These are phyloP conservation scores for Linhomoeus sp. DNA, from an alignment of 2,888 invertebrate genomes.

Conservation along the genomic window DNA sequence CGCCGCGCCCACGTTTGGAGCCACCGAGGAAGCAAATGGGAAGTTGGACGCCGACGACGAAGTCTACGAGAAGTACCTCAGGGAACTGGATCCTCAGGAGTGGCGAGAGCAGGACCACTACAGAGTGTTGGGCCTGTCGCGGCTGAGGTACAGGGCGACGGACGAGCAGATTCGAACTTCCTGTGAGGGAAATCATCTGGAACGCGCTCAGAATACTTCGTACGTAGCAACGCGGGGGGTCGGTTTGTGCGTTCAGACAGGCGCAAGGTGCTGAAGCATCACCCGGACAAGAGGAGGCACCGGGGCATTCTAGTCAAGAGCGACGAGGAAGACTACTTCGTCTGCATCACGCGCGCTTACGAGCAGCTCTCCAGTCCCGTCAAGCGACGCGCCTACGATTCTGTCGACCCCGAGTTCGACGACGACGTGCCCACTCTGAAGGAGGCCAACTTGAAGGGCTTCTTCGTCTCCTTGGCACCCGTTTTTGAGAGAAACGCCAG, in stretches of 20 bases:
- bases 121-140: slow-evolving; percentile 70
- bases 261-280: slow-evolving; percentile 72
- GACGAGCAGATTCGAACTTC: slow-evolving; percentile 83
- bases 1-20: neutral
- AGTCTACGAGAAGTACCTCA: slow-evolving; percentile 18
- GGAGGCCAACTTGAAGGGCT: slow-evolving; percentile 48
- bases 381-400: slow-evolving; percentile 76
- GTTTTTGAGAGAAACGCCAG: slow-evolving; percentile 37
- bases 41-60: slow-evolving; percentile 20
- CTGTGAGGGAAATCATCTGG: slow-evolving; percentile 42
- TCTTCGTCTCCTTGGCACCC: slow-evolving; percentile 40
- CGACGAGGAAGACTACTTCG: slow-evolving; percentile 83
- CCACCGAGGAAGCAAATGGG: slow-evolving; percentile 4
- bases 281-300: slow-evolving; percentile 82
- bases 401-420: slow-evolving; percentile 82
- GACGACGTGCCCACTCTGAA: slow-evolving; percentile 56
- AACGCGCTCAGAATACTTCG: neutral
- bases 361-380: slow-evolving; percentile 32
- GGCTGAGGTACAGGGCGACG: slow-evolving; percentile 58
- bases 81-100: slow-evolving; percentile 15
- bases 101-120: slow-evolving; percentile 76
- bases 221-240: neutral
- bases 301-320: slow-evolving; percentile 59
- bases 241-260: slow-evolving; percentile 35
- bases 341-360: slow-evolving; percentile 67